Evolutionary conservation across 2,797 vertebrate species (phyloP), one percentile per base, ranked within the genome.

Genomic region (Labroides dimidiatus): DNA sequence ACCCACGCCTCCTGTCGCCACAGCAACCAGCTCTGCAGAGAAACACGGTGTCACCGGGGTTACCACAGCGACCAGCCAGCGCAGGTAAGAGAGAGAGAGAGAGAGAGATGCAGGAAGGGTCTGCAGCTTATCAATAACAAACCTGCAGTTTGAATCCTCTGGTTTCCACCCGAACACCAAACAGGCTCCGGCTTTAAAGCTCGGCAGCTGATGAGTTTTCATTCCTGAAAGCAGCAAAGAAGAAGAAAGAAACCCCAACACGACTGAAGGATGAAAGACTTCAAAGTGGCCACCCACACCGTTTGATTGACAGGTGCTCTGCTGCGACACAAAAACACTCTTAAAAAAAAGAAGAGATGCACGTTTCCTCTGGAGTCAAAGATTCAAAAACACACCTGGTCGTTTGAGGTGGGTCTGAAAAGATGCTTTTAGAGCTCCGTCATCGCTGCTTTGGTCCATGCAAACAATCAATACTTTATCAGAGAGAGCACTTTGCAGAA

Each of bases 31-130:
- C 94, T 2, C 90, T 97, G 88, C 96, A 98, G 94, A 96, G 97
- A 88, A 98, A 96, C 93, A 95, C 95, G 0, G 96, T 96, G 82
- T 97, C 97, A 39, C 97, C 97, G 0, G 97, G 96, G 78, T 93
- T 99, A 85, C 97, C 97, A 0, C 97, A 98, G 93, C 89, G 97
- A 80, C 97, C 97, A 0, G 96, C 97, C 71, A 99, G 97, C 0
- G 96, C 97, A 89, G 97, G 97, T 97, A 72, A 88, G 87, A 33
- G 27, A 27, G 27, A 27, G 27, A 27, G 27, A 27, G 27, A 27
- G 27, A 3, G 27, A 27, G 27, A 27, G 27, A 27, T 3, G 3
- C 3, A 27, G 27, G n/a, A n/a, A n/a, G n/a, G n/a, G n/a, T n/a
- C n/a, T n/a, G 24, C 24, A 27, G 24, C 24, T 27, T 27, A 75